Percentiles rank a stretch among this genome's conserved stretches.
Evolutionary conservation across 2,888 invertebrate species (phyloP).

Genomic region (Erebia aethiops): DNA sequence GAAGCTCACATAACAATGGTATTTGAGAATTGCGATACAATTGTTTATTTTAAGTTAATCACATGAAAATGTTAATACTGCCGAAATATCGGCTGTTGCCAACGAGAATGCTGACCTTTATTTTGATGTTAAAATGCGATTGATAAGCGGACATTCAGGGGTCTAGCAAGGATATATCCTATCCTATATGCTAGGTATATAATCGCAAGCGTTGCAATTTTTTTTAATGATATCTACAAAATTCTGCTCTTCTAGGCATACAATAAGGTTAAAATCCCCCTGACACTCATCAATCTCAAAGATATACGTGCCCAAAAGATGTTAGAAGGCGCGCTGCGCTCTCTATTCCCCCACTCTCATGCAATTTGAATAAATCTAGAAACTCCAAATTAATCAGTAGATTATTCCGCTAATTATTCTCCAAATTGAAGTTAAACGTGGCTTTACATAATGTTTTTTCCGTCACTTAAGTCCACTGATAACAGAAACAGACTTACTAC

Average conservation of each 20-base stretch:
- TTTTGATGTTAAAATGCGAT: not conserved
- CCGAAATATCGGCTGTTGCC: conserved; percentile 1
- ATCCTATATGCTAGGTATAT: no score
- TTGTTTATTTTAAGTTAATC: conserved; percentile 19
- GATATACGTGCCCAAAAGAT: no score
- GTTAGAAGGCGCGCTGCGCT: no score
- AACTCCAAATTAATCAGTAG: no score
- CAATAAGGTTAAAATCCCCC: no score
- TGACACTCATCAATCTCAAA: no score
- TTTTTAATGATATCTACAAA: no score
- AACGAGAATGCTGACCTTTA: not conserved
- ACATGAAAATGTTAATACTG: not conserved
- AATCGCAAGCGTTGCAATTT: not conserved
- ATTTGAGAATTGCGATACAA: conserved; percentile 9
- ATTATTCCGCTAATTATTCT: no score
- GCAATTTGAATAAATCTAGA: no score
- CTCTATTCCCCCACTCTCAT: no score
- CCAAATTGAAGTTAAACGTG: not conserved
- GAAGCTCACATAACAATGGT: not conserved
- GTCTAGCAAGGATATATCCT: not conserved
- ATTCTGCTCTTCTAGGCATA: no score
- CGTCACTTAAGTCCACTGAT: conserved; percentile 3
- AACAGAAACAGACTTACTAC: not conserved
- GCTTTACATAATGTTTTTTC: not conserved
- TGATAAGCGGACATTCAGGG: not conserved